These are phyloP conservation scores for Ficedula albicollis DNA, from an alignment of 2,797 vertebrate species.

Conservation along the genomic window DNA sequence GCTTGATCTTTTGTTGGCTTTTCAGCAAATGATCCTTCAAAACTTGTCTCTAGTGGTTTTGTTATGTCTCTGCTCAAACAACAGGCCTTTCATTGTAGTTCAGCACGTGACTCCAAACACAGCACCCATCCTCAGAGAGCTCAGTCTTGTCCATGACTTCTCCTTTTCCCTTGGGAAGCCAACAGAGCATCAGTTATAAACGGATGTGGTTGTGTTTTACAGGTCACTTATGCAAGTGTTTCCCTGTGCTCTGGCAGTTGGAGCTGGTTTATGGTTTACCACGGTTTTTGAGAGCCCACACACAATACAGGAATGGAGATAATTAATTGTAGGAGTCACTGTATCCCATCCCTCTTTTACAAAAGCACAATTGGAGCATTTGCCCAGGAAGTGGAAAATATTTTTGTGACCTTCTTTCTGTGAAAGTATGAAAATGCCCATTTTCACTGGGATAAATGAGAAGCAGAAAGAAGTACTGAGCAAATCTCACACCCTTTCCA, in stretches of 20 bases:
- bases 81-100: background rate
- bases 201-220: background rate
- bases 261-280: background rate
- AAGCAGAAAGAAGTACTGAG: background rate
- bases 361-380: background rate
- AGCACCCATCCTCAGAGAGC: background rate
- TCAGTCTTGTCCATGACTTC: background rate
- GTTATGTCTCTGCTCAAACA: background rate
- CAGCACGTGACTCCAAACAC: background rate
- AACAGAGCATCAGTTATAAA: background rate
- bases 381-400: background rate
- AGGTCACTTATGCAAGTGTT: background rate
- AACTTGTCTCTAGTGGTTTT: background rate
- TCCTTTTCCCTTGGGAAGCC: background rate
- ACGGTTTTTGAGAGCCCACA: background rate
- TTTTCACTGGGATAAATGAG: background rate
- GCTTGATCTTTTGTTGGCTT: background rate
- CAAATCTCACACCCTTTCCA: background rate
- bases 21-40: background rate
- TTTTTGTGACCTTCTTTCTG: background rate
- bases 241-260: background rate
- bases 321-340: background rate
- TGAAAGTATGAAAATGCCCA: background rate
- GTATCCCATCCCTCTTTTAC: background rate
- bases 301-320: background rate